Evolutionary conservation across 2,113 vertebrate species (phyloP).

Genomic region (Nothobranchius kuhntae): DNA sequence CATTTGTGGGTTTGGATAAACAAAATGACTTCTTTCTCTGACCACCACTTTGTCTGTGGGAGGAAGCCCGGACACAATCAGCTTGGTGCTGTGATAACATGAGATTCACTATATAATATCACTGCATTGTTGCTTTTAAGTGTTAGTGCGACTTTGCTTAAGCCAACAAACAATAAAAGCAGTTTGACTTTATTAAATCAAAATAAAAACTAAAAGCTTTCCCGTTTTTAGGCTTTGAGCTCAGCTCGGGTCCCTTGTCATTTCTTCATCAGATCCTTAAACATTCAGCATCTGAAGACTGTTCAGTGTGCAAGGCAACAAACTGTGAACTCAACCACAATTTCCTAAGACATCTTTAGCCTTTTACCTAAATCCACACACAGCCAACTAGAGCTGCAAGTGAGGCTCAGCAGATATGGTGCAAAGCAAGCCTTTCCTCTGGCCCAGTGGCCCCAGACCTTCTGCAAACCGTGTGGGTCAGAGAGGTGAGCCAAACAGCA

Average conservation of each 20-base stretch:
- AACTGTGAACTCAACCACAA: conserved; percentile 55
- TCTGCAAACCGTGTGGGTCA: conserved; percentile 7
- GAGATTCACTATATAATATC: conserved; percentile 18
- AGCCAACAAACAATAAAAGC: background rate
- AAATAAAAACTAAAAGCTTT: background rate
- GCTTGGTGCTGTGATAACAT: conserved; percentile 27
- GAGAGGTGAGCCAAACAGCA: background rate
- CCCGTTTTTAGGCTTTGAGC: no score
- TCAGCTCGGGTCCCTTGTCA: conserved; percentile 9
- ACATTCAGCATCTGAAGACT: conserved; percentile 62
- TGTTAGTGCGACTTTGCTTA: conserved; percentile 4
- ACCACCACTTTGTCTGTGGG: conserved; percentile 39
- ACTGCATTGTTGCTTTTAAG: background rate
- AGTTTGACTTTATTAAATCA: no score
- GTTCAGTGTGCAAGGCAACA: conserved; percentile 36
- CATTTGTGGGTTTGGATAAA: conserved; percentile 28
- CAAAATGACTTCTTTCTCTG: conserved; percentile 38
- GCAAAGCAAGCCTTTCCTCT: conserved; percentile 47
- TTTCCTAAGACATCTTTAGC: conserved; percentile 66
- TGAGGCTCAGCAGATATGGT: conserved; percentile 34
- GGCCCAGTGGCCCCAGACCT: conserved; percentile 26
- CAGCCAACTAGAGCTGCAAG: conserved; percentile 35
- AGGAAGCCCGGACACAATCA: conserved; percentile 41
- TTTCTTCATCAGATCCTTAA: conserved; percentile 27
- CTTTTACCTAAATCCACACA: conserved; percentile 66